These are phyloP conservation scores for Carposina sasakii DNA, from an alignment of 1,140 invertebrate genomes.

Conservation along the genomic window DNA sequence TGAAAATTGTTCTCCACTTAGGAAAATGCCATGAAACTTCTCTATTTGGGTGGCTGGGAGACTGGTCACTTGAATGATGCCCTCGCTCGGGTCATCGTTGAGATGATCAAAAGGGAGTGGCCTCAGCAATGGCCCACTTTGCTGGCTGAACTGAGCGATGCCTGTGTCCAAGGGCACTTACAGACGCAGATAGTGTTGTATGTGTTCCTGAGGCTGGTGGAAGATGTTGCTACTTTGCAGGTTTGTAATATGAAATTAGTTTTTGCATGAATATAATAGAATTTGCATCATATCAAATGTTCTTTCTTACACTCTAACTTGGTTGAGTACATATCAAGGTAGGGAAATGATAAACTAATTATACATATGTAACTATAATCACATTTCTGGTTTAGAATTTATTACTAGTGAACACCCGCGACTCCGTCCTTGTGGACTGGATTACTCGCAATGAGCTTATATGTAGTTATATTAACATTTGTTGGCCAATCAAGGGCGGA, in stretches of 20 bases:
- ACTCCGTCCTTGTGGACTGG: too few species aligned
- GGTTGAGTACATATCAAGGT: too few species aligned
- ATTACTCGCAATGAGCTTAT: too few species aligned
- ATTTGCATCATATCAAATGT: too few species aligned
- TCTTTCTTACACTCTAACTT: too few species aligned
- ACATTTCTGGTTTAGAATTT: too few species aligned
- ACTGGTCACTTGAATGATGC: conserved; percentile 89
- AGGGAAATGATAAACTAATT: too few species aligned
- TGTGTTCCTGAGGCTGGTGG: conserved; percentile 88
- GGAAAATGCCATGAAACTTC: conserved; percentile 88
- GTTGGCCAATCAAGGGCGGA: too few species aligned
- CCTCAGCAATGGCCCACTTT: conserved; percentile 95
- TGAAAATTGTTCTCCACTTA: too few species aligned
- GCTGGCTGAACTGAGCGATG: conserved; percentile 84
- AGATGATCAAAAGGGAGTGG: conserved; percentile 97
- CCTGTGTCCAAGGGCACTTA: conserved; percentile 83
- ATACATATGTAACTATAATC: too few species aligned
- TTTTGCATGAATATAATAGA: conserved; percentile 7
- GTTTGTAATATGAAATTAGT: conserved; percentile 49
- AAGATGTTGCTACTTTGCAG: conserved; percentile 90
- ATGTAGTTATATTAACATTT: too few species aligned
- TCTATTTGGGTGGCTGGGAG: conserved; percentile 80
- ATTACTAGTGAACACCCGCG: too few species aligned
- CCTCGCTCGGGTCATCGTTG: conserved; percentile 89
- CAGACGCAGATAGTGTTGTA: conserved; percentile 91